Evolutionary conservation across 2,797 vertebrate genomes (phyloP), one percentile per base, ranked within the genome.

Genomic region (Rachycentron canadum): DNA sequence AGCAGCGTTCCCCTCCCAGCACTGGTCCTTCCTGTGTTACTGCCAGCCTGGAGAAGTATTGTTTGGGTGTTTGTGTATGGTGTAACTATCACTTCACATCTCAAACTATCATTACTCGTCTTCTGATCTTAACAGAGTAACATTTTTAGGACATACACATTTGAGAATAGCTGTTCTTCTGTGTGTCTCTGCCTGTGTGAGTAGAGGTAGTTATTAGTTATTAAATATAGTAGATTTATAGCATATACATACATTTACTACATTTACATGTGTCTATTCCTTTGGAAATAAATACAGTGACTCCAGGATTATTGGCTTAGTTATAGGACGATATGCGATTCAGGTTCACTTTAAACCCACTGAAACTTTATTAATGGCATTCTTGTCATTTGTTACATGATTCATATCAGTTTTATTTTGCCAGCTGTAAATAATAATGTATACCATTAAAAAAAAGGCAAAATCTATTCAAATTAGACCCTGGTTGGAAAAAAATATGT

Each of bases 1-100:
- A 73, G 74, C 76, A 63, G 28, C 7, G 2, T 23, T 52, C 57
- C 76, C 72, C 73, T 69, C 50, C 59, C 28, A 12, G 61, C 34
- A 7, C 36, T 23, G 21, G 13, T 52, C 53, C 32, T 36, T 19
- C 28, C 58, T 55, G 76, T 56, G 73, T 56, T 10, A n/a, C 62
- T 73, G 78, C 72, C 83, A 81, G 34, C 2, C 28, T 55, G 25
- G 49, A 47, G 23, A 4, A 41, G 16, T 9, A 9, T 17, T 34
- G 19, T 61, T 52, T 62, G 49, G 12, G 41, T 63, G 61, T 66
- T 41, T 58, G 40, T 40, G 14, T 30, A 17, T 3, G 8, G 28
- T 52, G n/a, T 23, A 58, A 45, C 30, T 16, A 3, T 60, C 16
- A 23, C 19, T 5, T 55, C 28, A 26, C 14, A 30, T 30, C 32